A percentile compares a stretch with the other conserved stretches of the same genome.
Evolutionary conservation across 2,797 vertebrate species (phyloP).

Genomic region (Mormyrus proboscirostris): DNA sequence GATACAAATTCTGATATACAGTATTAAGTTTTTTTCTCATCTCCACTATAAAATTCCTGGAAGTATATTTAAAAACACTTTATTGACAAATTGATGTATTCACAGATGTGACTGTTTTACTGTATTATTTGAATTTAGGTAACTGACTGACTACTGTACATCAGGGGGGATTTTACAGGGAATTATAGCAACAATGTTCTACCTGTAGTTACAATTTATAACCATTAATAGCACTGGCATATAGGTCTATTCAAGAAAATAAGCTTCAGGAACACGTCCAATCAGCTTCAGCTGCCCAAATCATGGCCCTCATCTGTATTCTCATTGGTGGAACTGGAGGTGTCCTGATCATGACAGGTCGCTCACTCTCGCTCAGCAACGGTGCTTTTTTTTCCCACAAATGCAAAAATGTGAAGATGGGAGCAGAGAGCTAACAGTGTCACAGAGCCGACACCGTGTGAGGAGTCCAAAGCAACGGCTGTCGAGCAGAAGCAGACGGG

Average conservation of each 20-base stretch:
- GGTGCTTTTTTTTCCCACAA: not conserved
- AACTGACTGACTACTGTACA: not conserved
- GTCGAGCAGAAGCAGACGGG: not conserved
- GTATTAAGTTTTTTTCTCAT: not conserved
- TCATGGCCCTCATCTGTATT: not conserved
- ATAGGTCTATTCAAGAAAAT: not conserved
- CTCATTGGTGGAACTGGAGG: constrained; percentile 1
- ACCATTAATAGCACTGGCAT: not conserved
- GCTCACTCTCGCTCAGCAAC: not conserved
- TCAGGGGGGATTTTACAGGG: not conserved
- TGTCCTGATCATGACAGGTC: not conserved
- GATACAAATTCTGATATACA: not conserved
- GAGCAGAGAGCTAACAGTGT: not conserved
- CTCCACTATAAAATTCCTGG: not conserved
- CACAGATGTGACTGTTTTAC: not conserved
- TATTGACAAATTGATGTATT: not conserved
- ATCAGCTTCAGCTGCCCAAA: not conserved
- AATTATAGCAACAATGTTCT: not conserved
- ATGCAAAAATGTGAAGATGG: not conserved
- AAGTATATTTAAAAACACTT: not conserved
- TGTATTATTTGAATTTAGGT: not conserved
- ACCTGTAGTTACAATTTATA: not conserved
- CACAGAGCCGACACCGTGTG: not conserved
- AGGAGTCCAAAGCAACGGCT: not conserved
- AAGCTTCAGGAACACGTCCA: not conserved